phyloP scores from a whole-genome alignment of 2,113 vertebrate species.

The Parotia lawesii region DNA sequence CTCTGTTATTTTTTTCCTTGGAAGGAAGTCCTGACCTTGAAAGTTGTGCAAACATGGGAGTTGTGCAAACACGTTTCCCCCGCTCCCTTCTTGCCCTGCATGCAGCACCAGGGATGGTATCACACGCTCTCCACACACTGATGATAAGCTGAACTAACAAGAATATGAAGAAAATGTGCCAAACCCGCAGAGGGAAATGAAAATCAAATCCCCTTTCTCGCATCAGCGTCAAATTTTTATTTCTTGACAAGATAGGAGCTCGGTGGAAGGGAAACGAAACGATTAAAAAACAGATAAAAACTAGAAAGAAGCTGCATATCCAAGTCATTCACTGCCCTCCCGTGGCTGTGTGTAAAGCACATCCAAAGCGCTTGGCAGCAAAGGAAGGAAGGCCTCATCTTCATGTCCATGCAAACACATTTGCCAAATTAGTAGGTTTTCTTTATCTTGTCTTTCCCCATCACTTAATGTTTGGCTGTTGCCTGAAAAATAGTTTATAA shows the following conservation, averaged over 20 bases:
- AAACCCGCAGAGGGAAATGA: slow-evolving; percentile 48
- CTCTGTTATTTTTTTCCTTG: not conserved
- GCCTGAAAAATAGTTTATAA: not conserved
- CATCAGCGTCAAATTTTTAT: slow-evolving; percentile 67
- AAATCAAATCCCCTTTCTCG: slow-evolving; percentile 61
- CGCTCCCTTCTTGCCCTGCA: not conserved
- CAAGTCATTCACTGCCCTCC: slow-evolving; percentile 78
- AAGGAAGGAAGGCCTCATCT: not conserved
- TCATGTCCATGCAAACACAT: not conserved
- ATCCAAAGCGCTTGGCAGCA: not conserved
- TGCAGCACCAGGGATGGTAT: not conserved
- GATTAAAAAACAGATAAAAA: slow-evolving; percentile 48
- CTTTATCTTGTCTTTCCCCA: not conserved
- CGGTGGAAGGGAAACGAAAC: slow-evolving; percentile 46
- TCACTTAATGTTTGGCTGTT: not conserved
- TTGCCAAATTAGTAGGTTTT: not conserved
- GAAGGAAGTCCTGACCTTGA: slow-evolving; percentile 43
- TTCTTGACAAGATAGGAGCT: slow-evolving; percentile 66
- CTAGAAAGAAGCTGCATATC: not conserved
- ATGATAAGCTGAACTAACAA: slow-evolving; percentile 56
- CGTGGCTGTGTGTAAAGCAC: slow-evolving; percentile 42
- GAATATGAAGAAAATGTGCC: slow-evolving; percentile 44
- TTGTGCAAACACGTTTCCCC: not conserved
- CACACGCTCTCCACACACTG: not conserved
- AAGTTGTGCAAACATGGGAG: not conserved